Conservation (phyloP, 2,888 invertebrate species). For the Autographa gamma region DNA sequence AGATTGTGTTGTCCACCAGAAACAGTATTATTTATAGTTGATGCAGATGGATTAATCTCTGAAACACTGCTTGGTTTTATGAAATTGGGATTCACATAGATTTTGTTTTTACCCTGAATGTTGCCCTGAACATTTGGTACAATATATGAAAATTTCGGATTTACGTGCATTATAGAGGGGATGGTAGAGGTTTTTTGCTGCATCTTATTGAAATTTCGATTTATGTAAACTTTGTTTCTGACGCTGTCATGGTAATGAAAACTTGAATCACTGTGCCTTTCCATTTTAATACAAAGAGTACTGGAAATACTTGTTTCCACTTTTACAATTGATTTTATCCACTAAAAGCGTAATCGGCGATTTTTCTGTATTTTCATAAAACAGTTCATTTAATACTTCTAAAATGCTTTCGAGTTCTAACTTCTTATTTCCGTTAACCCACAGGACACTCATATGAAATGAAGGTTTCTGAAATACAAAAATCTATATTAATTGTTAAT, state of each 20-base stretch:
- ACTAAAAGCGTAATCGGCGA: constrained; percentile 85
- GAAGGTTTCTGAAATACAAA: constrained; percentile 91
- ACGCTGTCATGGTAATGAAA: constrained; percentile 51
- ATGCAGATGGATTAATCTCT: constrained; percentile 11
- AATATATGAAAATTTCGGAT: constrained; percentile 73
- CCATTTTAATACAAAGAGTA: constrained; percentile 83
- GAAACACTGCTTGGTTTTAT: constrained; percentile 52
- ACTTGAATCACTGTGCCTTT: constrained; percentile 44
- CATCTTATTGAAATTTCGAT: constrained; percentile 80
- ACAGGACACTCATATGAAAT: constrained; percentile 95
- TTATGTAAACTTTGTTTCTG: constrained; percentile 78
- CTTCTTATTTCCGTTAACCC: constrained; percentile 92
- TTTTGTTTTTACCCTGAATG: constrained; percentile 66
- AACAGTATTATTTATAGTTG: constrained; percentile 6
- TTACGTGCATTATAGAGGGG: constrained; percentile 69
- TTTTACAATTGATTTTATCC: constrained; percentile 90
- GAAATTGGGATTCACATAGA: constrained; percentile 87
- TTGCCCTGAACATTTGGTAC: constrained; percentile 43
- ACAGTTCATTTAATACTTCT: constrained; percentile 82
- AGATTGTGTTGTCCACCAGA: neutral
- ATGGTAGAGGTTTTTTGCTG: constrained; percentile 37
- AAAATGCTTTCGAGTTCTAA: constrained; percentile 82
- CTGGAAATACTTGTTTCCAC: constrained; percentile 92
- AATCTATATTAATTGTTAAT: neutral
- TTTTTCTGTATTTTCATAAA: constrained; percentile 72